Conservation (phyloP, 2,888 invertebrate genomes). For the Megaustenia siamemsis region DNA sequence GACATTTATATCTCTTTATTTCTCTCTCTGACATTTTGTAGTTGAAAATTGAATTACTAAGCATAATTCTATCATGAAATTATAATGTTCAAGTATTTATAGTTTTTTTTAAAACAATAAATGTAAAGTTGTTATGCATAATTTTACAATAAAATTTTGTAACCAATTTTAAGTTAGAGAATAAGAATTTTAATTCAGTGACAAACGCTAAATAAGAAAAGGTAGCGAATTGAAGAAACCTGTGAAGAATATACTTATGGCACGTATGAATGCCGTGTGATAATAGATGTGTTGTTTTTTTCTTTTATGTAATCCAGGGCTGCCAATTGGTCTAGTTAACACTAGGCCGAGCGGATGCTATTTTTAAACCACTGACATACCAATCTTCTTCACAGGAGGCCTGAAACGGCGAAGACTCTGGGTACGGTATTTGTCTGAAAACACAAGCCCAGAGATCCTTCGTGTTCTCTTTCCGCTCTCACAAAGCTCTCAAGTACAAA, state of each 20-base stretch:
- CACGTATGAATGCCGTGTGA: conserved; percentile 9
- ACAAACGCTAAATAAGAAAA: neutral
- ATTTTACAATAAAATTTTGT: neutral
- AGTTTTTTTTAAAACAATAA: too few relatives aligned
- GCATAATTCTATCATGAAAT: too few relatives aligned
- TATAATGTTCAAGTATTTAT: too few relatives aligned
- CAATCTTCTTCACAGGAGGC: conserved; percentile 53
- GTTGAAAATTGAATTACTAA: too few relatives aligned
- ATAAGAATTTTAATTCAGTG: neutral
- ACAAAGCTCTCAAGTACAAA: conserved; percentile 54
- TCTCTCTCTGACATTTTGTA: too few relatives aligned
- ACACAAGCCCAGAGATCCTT: conserved; percentile 55
- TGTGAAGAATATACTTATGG: neutral
- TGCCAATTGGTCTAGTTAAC: conserved; percentile 13
- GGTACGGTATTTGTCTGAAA: conserved; percentile 56
- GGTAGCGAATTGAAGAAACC: neutral
- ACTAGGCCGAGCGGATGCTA: neutral
- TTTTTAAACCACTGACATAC: conserved; percentile 35
- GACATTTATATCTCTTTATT: too few relatives aligned
- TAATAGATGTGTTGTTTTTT: neutral
- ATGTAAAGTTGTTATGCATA: neutral
- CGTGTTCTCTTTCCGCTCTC: conserved; percentile 54
- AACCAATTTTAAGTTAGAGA: neutral
- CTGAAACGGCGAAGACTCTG: conserved; percentile 54
- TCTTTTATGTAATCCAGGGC: neutral